phyloP scores from a whole-genome alignment of 2,113 vertebrate species.

The Prolemur simus region DNA sequence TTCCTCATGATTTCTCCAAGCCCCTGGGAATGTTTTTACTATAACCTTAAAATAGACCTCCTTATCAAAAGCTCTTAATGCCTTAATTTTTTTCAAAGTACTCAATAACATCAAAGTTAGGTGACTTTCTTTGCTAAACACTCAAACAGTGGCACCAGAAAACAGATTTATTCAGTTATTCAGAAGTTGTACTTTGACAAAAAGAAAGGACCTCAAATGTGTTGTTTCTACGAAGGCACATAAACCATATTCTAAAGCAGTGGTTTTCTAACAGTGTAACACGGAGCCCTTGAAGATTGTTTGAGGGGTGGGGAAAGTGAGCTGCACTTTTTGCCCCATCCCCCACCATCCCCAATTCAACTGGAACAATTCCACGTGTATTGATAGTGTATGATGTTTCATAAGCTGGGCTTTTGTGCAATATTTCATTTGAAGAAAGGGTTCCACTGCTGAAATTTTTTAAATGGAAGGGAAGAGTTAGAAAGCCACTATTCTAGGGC shows the following conservation, averaged over 20 bases:
- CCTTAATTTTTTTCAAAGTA: not conserved
- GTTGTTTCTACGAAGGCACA: not conserved
- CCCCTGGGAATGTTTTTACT: not conserved
- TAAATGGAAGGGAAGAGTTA: not conserved
- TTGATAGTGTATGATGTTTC: not conserved
- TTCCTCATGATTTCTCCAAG: not conserved
- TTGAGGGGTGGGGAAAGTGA: rapidly evolving
- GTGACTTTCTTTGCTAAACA: not conserved
- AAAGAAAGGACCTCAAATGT: not conserved
- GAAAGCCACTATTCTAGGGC: not conserved
- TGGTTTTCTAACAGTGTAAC: not conserved
- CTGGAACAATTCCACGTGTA: not conserved
- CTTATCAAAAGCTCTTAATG: not conserved
- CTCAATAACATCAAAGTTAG: not conserved
- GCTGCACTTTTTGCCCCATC: not conserved
- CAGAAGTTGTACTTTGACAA: not conserved
- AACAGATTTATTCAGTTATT: constrained; percentile 26
- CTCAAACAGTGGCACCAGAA: not conserved
- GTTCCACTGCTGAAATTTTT: not conserved
- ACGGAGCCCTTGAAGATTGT: not conserved
- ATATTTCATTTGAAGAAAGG: not conserved
- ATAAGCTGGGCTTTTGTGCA: not conserved
- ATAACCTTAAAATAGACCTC: not conserved
- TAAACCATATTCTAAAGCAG: not conserved
- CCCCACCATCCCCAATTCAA: not conserved